A percentile compares a stretch with the other conserved stretches of the same genome.
These are phyloP conservation scores for Potorous gilbertii DNA, from an alignment of 2,797 vertebrate species.

Conservation along the genomic window DNA sequence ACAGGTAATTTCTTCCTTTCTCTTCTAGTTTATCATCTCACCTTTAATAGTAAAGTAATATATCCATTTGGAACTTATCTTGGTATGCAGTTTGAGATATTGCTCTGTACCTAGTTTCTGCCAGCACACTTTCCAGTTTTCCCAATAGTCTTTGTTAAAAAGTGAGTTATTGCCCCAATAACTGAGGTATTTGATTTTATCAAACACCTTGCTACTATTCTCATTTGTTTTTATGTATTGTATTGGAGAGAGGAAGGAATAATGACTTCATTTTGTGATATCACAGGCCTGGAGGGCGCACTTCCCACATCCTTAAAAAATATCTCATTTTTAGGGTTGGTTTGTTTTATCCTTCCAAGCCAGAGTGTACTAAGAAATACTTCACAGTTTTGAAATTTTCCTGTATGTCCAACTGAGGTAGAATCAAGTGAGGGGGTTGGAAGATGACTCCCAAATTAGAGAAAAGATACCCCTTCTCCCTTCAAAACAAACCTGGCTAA, in stretches of 20 bases:
- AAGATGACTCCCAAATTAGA: conserved; percentile 78
- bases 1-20: background rate
- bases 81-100: background rate
- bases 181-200: background rate
- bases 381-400: conserved; percentile 87
- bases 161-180: background rate
- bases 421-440: conserved; percentile 72
- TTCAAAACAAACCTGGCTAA: conserved; percentile 70
- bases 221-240: background rate
- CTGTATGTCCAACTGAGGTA: conserved; percentile 85
- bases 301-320: conserved; percentile 69
- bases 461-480: conserved; percentile 46
- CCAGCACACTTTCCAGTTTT: background rate
- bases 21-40: background rate
- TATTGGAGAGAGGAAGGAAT: background rate
- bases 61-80: background rate
- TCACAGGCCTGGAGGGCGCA: conserved; percentile 22
- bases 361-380: conserved; percentile 83
- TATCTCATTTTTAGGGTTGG: conserved; percentile 73
- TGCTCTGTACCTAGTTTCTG: background rate
- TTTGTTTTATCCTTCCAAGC: conserved; percentile 74
- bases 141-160: background rate
- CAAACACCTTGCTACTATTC: background rate
- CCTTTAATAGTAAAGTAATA: background rate
- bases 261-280: conserved; percentile 64